Base-by-base conservation (phyloP, 2,888 invertebrate species). In the Ichneumoninae sp. region DNA sequence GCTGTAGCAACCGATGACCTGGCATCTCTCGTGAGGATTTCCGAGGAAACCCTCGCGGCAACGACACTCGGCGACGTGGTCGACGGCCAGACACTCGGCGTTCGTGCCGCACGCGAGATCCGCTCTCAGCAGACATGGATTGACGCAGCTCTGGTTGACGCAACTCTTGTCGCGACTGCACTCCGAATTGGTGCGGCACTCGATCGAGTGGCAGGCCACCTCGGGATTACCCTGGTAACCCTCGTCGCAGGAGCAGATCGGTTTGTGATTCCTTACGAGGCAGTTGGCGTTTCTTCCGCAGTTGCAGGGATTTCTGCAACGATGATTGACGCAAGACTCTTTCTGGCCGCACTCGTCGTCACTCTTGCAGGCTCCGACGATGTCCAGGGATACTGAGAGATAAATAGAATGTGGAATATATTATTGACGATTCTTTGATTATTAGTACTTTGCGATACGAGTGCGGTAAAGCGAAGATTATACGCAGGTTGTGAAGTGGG, bases 221-320 rank as follows among this genome's bases (percentile, higher is more conserved):
- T 98, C 97, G 2, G 98, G 98, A 94, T 98, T 97, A 66, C 98
- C 98, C 91, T 97, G 97, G 91, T 95, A 97, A 47, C 97, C 98
- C 89, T 96, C 95, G 89, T 96, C 95, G 92, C 98, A 98, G 3
- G 97, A 97, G 93, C 98, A 98, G 52, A 97, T 96, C 1, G 98
- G 98, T 84, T 97, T 96, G 92, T 98, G 98, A 89, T 97, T 96
- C 85, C 96, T 96, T 6, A 98, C 96, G 86, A 96, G 95, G 90
- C 98, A 98, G 88, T 96, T 96, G 54, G 98, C 97, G 90, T 98
- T 97, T 54, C 95, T 95, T 74, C 98, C 98, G 92, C 98, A 98
- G 90, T 97, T 97, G 93, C 98, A 98, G 16, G 98, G 98, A 90
- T 97, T 97, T 88, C 97, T 95, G 91, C 98, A 98, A 88, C 97